Base-by-base conservation (phyloP, 2,113 vertebrate genomes). In the Barbus barbus region DNA sequence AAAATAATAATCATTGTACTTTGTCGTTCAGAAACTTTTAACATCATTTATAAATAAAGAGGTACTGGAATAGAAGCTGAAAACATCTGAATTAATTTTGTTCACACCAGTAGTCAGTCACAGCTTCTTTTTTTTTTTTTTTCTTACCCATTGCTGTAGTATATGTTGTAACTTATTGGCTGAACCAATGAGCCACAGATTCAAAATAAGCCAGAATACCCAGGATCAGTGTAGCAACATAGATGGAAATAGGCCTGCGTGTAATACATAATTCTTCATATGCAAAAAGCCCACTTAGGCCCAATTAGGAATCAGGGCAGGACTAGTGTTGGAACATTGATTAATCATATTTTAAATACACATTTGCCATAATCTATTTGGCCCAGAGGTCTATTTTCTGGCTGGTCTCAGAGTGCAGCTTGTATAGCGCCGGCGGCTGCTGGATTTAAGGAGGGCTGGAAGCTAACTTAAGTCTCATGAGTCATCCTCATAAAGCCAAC, bases 381-480 rank as follows among this genome's bases (percentile, higher is more conserved):
- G 61, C 61, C n/a, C 56, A 78, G 60, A 51, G 26, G 24, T 69
- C 20, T 31, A 16, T 81, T 67, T 67, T 67, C 18, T 22, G 26
- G 61, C 61, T 81, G 24, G 51, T 78, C 26, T 78, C 9, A 38
- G 75, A 56, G 18, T 24, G 6, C 3, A 65, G 61, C 53, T 83
- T 86, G 16, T 31, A 20, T 5, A 22, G 31, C 24, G 51, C 56
- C 72, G 73, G 83, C 51, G 76, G 78, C 2, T 18, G 28, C 60
- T 56, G 78, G 80, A 74, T 73, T 79, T 26, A 83, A 36, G 46
- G 53, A 13, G 63, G 26, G 51, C 58, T 73, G 28, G 46, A 82
- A 85, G 75, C 74, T 67, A 67, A 81, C 78, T 75, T 61, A 5
- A 63, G 84, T 73, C 8, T 78, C 81, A 83, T 83, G 83, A 85